Evolutionary conservation across 2,113 vertebrate species (phyloP), one percentile per base, ranked within the genome.

Genomic region (Cygnus buccinator): DNA sequence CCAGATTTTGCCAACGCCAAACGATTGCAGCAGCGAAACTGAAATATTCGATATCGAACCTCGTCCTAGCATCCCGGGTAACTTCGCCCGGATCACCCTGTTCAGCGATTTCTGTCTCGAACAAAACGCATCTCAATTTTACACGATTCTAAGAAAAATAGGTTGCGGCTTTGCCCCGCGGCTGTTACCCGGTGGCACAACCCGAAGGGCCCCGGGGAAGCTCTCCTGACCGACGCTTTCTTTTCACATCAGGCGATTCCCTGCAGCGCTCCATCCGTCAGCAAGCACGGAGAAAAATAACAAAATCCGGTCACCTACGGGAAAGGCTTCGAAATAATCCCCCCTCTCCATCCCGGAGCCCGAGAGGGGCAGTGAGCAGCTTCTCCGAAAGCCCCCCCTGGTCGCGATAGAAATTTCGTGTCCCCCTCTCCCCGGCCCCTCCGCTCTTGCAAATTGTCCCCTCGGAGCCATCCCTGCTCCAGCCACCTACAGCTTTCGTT

Each of bases 21-120:
- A 84, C 58, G 7, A 77, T 66, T 55, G 50, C 37, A 14, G 2
- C 9, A 10, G 48, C 4, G 0, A 9, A 25, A 10, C 1, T 1
- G 37, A 28, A 93, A 61, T 39, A 39, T 61, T 89, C 10, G 10
- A 44, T 75, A 68, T 25, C 37, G 81, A 92, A 66, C 29, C 59
- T 10, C 33, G 2, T 11, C 23, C 8, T 72, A 74, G 78, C 68
- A 39, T 72, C 63, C 26, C 1, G 1, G 43, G 5, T 39, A 72
- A 54, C 21, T 78, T 75, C 15, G n/a, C 28, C 26, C 1, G 1
- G 7, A 41, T 61, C 23, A 16, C 11, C 57, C 62, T 70, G 73
- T 66, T 29, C 33, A 61, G 10, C 19, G 50, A 79, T 23, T 74
- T 70, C 31, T 62, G 3, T 11, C 54, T 62, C 6, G 7, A 85